A percentile compares a stretch with the other conserved stretches of the same genome.
Conservation (phyloP, 1,140 invertebrate genomes). For the Temnothorax curvispinosus region DNA sequence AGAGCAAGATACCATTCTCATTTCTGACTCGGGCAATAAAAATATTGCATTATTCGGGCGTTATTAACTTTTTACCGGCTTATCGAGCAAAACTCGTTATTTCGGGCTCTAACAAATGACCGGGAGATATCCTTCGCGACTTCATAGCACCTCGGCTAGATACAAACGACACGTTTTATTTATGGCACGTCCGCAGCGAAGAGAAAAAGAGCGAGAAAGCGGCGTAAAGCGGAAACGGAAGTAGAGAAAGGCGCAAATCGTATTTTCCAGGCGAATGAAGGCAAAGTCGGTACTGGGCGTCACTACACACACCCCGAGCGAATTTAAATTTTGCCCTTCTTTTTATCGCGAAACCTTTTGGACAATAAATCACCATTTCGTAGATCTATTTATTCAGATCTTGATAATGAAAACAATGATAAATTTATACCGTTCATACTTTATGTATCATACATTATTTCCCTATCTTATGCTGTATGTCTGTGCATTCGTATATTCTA, state of each 20-base stretch:
- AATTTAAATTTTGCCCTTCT: slow-evolving; percentile 29
- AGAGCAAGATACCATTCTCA: background rate
- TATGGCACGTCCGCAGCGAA: slow-evolving; percentile 30
- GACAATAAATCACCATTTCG: slow-evolving; percentile 25
- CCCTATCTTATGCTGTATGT: background rate
- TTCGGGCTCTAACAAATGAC: slow-evolving; percentile 54
- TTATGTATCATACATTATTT: slow-evolving; percentile 12
- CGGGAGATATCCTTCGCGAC: slow-evolving; percentile 47
- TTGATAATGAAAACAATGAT: slow-evolving; percentile 19
- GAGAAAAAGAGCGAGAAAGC: slow-evolving; percentile 43
- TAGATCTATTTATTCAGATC: slow-evolving; percentile 3
- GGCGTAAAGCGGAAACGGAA: slow-evolving; percentile 33
- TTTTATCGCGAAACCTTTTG: background rate
- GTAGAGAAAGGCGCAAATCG: slow-evolving; percentile 60
- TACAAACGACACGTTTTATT: slow-evolving; percentile 67
- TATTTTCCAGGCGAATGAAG: slow-evolving; percentile 66
- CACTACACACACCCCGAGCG: background rate
- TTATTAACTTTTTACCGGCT: slow-evolving; percentile 53
- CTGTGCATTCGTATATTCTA: slow-evolving; percentile 16
- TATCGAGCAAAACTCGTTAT: slow-evolving; percentile 50
- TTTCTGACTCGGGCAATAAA: background rate
- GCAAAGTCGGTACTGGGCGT: slow-evolving; percentile 15
- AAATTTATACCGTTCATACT: slow-evolving; percentile 27
- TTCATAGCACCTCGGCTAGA: slow-evolving; percentile 30
- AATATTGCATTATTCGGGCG: slow-evolving; percentile 57